phyloP scores from a whole-genome alignment of 2,113 vertebrate genomes.

The Tragelaphus strepsiceros region DNA sequence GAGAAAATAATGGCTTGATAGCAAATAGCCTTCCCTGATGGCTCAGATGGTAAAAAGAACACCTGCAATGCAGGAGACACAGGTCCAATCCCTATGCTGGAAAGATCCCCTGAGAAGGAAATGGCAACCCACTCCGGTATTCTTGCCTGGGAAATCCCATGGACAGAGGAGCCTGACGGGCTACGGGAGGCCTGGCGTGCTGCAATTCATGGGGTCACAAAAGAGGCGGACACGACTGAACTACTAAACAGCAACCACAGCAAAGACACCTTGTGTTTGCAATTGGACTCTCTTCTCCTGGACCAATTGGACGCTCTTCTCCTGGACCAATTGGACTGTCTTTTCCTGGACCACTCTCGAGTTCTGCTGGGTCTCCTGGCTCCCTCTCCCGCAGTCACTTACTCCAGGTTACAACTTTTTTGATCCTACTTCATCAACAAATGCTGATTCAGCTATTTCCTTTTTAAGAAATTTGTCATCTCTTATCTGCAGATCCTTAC shows the following conservation, averaged over 20 bases:
- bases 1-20: neutral
- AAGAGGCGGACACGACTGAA: fast-evolving
- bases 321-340: neutral
- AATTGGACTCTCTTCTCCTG: neutral
- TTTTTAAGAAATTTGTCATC: neutral
- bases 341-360: neutral
- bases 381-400: neutral
- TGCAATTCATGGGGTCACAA: neutral
- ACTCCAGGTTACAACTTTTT: neutral
- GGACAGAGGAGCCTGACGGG: neutral
- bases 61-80: fast-evolving
- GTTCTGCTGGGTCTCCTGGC: no score
- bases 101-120: neutral
- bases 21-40: neutral
- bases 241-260: neutral
- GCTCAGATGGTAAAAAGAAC: neutral
- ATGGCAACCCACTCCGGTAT: neutral
- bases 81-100: neutral
- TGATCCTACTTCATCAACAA: neutral
- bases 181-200: neutral
- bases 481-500: neutral
- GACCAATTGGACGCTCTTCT: neutral
- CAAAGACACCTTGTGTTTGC: neutral
- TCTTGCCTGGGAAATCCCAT: neutral
- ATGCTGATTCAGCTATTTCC: neutral